Evolutionary conservation across 2,113 vertebrate genomes (phyloP).

Genomic region (Odontophorus gujanensis): DNA sequence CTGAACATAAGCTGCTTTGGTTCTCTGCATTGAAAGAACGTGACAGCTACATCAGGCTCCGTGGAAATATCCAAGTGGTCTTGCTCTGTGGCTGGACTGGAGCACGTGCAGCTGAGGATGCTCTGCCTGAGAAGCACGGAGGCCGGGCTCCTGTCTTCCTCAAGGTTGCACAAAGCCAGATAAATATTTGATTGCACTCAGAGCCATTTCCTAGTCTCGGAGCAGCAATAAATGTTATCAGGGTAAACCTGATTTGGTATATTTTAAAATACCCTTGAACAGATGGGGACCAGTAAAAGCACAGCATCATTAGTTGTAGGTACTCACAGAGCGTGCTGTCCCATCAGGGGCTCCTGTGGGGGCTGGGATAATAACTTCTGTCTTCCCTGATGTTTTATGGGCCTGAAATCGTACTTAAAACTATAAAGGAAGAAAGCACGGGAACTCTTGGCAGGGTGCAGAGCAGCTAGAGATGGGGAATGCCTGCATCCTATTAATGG

Average conservation of each 20-base stretch:
- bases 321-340: neutral
- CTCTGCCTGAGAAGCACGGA: fast-evolving
- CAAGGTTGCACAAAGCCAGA: constrained; percentile 14
- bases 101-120: neutral
- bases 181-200: neutral
- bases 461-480: neutral
- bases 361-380: neutral
- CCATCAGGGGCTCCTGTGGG: constrained; percentile 2
- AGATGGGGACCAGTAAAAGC: constrained; percentile 27
- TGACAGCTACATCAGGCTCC: neutral
- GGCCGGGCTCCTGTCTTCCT: neutral
- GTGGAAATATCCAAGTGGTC: fast-evolving
- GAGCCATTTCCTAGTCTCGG: neutral
- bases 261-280: neutral
- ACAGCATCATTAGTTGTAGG: neutral
- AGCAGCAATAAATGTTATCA: neutral
- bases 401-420: constrained; percentile 10
- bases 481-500: constrained; percentile 53
- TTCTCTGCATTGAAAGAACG: neutral
- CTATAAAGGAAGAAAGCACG: neutral
- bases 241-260: neutral
- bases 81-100: neutral
- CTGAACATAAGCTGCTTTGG: neutral
- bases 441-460: constrained; percentile 38
- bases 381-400: constrained; percentile 43